Evolutionary conservation across 2,888 invertebrate species (phyloP).

Genomic region (Oasisia sp.): DNA sequence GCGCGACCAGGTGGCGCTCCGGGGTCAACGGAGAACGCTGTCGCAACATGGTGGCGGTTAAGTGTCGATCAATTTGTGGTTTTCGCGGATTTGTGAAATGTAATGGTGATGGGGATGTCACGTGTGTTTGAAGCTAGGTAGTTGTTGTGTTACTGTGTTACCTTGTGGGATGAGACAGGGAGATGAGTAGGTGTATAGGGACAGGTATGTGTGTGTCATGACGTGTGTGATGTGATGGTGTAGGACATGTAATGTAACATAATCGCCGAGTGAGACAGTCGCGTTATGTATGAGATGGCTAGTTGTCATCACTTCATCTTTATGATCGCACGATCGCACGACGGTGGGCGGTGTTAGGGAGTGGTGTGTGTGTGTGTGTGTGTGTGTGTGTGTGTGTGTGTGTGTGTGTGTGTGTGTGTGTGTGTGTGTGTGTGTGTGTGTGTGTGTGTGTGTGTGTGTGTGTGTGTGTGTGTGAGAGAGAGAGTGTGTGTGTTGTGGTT

Average conservation of each 20-base stretch:
- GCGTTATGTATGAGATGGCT: not conserved
- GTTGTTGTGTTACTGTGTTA: no score
- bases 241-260: not conserved
- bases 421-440: not conserved
- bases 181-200: not conserved
- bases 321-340: not conserved
- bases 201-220: not conserved
- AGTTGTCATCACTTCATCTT: not conserved
- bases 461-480: no score
- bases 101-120: not conserved
- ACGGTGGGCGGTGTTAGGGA: not conserved
- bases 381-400: constrained; percentile 13
- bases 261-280: constrained; percentile 7
- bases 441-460: not conserved
- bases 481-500: no score
- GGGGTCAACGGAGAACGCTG: not conserved
- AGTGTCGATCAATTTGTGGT: not conserved
- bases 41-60: not conserved
- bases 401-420: not conserved
- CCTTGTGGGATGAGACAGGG: not conserved
- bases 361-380: constrained; percentile 17
- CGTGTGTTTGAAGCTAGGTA: not conserved
- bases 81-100: not conserved
- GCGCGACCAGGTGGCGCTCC: not conserved
- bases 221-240: not conserved